Evolutionary conservation across 2,888 invertebrate species (phyloP), one percentile per base, ranked within the genome.

Genomic region (Mechanitis messenoides): DNA sequence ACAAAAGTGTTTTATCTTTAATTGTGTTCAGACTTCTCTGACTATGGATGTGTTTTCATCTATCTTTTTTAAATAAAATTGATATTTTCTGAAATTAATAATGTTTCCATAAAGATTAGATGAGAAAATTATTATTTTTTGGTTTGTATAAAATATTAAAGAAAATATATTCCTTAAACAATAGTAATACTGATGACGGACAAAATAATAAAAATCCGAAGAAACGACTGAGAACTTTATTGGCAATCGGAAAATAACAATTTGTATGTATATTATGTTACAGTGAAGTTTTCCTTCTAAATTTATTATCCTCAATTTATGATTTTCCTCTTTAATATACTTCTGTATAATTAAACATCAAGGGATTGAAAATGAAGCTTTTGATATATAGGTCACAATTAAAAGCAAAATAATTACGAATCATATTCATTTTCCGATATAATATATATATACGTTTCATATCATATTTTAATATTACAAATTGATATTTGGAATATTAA

Each of bases 231-330:
- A 31, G n/a, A 47, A 20, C 20, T 20, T 47, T 3, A n/a, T 47
- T 47, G 47, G 50, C 50, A 50, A 50, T 31, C 28, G 31, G 50
- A 50, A 50, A 50, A 50, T 50, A 50, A 50, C 50, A 50, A 50
- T 50, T 31, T 50, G 50, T 50, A 50, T 50, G 31, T 50, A 50
- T 50, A 50, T 50, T 50, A 50, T 31, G 31, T 50, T 50, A 50
- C 50, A 50, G n/a, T 47, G 20, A 28, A 50, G 31, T 50, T 50
- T 50, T 50, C 50, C 50, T 50, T 9, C 31, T n/a, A 31, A 50
- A 50, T 31, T 50, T 50, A 50, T 50, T 50, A 50, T 31, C 5
- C 9, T 31, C 31, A 50, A 50, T 50, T 50, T 50, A 50, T 50
- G 50, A 50, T 50, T 50, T 50, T 50, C 50, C 50, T 50, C 31